Evolutionary conservation across 2,797 vertebrate species (phyloP), one percentile per base, ranked within the genome.

Genomic region (Sebastes flavidus): DNA sequence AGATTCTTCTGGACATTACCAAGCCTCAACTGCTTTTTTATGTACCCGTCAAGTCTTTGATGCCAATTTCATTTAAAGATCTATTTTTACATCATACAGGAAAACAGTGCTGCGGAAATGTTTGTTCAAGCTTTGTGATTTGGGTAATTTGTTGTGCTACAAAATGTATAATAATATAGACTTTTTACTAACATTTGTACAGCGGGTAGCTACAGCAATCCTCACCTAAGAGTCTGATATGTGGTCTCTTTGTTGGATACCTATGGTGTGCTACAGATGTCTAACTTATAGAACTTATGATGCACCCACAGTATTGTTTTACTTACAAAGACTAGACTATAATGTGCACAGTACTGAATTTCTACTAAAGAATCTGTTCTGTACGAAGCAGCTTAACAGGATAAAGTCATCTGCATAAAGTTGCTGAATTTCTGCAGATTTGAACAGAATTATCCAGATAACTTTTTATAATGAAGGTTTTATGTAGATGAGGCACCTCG

Each of bases 21-120:
- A 16, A 65, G 32, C 82, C 58, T 55, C 42, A 46, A 62, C 61
- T 20, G 52, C 46, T 77, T 88, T 81, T 65, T 30, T 36, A 61
- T 75, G 71, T 66, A 80, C 7, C 65, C 72, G 49, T 71, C 42
- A 34, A 76, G 65, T 80, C 62, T 80, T 65, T n/a, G 54, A 81
- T 72, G 76, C 81, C 66, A 85, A 73, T 78, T 80, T 86, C 9
- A 75, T 83, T 77, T 62, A 49, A 79, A 78, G 22, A 56, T 86
- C 32, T 61, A 82, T 84, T 86, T 88, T 72, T 79, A 75, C 80
- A 82, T 78, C 63, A 49, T 60, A 29, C 2, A 70, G 30, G 58
- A 25, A 56, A 13, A 20, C 27, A 68, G 65, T 72, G 81, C 61
- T 82, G 66, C 71, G 24, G 63, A 71, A 30, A 63, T 54, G 46